Percentiles rank a stretch among this genome's conserved stretches.
phyloP scores from a whole-genome alignment of 2,888 invertebrate species.

The Drosophila anceps region DNA sequence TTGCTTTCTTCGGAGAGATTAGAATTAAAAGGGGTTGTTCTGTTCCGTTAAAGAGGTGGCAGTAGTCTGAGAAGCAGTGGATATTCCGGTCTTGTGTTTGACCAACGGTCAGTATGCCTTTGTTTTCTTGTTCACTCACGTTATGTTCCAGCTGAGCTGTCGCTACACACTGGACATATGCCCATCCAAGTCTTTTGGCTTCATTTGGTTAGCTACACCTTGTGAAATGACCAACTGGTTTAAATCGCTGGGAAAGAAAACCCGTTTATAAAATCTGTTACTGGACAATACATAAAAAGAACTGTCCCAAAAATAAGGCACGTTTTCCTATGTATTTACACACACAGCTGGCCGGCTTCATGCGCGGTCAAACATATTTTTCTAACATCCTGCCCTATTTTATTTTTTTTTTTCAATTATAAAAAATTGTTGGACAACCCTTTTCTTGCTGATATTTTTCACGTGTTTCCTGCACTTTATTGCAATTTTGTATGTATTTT shows the following conservation, averaged over 20 bases:
- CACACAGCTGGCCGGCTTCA: constrained; percentile 41
- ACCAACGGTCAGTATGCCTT: constrained; percentile 42
- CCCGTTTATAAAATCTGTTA: constrained; percentile 52
- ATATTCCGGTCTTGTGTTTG: constrained; percentile 11
- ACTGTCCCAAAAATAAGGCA: constrained; percentile 24
- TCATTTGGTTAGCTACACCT: constrained; percentile 12
- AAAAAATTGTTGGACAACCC: constrained; percentile 54
- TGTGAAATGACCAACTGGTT: constrained; percentile 59
- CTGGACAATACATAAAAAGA: constrained; percentile 13
- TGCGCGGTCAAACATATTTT: constrained; percentile 41
- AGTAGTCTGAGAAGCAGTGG: not conserved
- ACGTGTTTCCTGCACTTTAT: constrained; percentile 46
- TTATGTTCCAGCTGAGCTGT: constrained; percentile 37
- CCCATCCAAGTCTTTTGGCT: constrained; percentile 1
- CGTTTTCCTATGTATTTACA: not conserved
- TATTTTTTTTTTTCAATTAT: constrained; percentile 44
- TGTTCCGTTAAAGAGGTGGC: not conserved
- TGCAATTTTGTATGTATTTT: constrained; percentile 45
- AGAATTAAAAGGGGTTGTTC: constrained; percentile 19
- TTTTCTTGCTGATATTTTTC: constrained; percentile 10
- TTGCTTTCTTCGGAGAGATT: not conserved
- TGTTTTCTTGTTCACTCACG: not conserved
- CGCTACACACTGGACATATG: not conserved
- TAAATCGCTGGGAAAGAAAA: constrained; percentile 67
- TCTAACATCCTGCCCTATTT: constrained; percentile 28